These are phyloP conservation scores for Eurytemora carolleeae DNA, from an alignment of 1,140 invertebrate genomes.

Conservation along the genomic window DNA sequence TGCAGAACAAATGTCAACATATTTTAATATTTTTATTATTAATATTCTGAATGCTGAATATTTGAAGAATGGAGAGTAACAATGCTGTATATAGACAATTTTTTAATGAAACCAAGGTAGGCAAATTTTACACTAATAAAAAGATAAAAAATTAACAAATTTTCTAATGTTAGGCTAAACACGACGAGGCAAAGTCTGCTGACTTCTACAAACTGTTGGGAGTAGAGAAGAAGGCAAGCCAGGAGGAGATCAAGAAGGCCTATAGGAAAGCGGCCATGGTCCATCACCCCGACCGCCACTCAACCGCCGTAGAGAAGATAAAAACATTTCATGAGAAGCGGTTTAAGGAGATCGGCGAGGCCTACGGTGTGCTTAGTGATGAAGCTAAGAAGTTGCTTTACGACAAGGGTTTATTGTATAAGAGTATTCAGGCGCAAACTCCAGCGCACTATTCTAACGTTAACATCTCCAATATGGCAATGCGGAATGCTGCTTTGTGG, in stretches of 20 bases:
- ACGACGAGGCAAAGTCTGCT: slow-evolving; percentile 81
- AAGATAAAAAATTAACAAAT: no score
- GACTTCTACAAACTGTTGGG: slow-evolving; percentile 52
- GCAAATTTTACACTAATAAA: no score
- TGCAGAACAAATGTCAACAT: no score
- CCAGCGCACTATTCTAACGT: not conserved
- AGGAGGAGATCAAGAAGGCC: slow-evolving; percentile 36
- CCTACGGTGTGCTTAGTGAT: not conserved
- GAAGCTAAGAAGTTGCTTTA: not conserved
- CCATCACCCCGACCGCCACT: slow-evolving; percentile 64
- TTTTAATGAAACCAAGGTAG: slow-evolving; percentile 63
- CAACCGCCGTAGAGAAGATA: slow-evolving; percentile 54
- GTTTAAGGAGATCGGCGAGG: slow-evolving; percentile 48
- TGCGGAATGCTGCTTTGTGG: not conserved
- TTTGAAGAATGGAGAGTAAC: slow-evolving; percentile 61
- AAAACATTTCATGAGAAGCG: slow-evolving; percentile 76
- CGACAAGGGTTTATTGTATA: not conserved
- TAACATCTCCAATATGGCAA: not conserved
- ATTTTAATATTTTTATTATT: no score
- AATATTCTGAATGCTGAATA: no score
- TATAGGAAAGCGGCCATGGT: slow-evolving; percentile 37
- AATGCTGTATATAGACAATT: slow-evolving; percentile 27
- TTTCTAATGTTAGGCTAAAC: no score
- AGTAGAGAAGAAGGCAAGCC: slow-evolving; percentile 26
- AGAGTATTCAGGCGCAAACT: not conserved